Conservation (phyloP, 2,888 invertebrate species). For the Iselma pallidipennis region DNA sequence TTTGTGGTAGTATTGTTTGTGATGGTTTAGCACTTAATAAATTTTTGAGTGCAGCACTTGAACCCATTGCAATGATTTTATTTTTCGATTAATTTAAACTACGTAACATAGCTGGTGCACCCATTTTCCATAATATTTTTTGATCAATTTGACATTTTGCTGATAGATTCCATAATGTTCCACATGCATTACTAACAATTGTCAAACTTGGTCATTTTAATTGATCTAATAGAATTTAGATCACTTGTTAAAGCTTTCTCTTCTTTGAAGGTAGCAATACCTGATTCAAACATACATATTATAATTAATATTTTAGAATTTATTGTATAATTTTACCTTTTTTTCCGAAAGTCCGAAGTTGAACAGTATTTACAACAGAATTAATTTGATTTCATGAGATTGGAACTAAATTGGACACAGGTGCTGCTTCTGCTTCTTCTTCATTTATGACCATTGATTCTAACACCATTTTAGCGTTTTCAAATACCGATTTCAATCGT, state of each 20-base stretch:
- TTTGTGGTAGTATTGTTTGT: constrained; percentile 67
- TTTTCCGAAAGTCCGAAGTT: constrained; percentile 63
- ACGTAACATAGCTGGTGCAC: constrained; percentile 88
- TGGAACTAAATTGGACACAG: neutral
- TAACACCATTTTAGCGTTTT: constrained; percentile 58
- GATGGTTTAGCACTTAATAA: constrained; percentile 82
- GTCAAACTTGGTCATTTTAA: constrained; percentile 92
- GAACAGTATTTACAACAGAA: constrained; percentile 59
- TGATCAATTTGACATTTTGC: constrained; percentile 91
- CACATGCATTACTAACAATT: constrained; percentile 94
- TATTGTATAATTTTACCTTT: constrained; percentile 38
- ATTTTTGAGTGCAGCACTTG: constrained; percentile 93
- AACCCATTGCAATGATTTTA: constrained; percentile 97
- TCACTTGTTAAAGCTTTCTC: constrained; percentile 74
- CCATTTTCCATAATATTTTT: constrained; percentile 87
- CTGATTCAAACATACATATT: constrained; percentile 50
- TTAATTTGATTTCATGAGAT: constrained; percentile 62
- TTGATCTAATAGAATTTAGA: constrained; percentile 85
- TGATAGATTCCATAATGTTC: constrained; percentile 95
- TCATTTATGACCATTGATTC: constrained; percentile 57
- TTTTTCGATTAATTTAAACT: constrained; percentile 95
- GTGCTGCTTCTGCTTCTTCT: constrained; percentile 37
- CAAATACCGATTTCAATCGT: constrained; percentile 56
- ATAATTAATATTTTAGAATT: constrained; percentile 28
- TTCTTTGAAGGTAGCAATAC: constrained; percentile 69